phyloP scores from a whole-genome alignment of 2,797 vertebrate species.

The Eurystomus glaucurus region DNA sequence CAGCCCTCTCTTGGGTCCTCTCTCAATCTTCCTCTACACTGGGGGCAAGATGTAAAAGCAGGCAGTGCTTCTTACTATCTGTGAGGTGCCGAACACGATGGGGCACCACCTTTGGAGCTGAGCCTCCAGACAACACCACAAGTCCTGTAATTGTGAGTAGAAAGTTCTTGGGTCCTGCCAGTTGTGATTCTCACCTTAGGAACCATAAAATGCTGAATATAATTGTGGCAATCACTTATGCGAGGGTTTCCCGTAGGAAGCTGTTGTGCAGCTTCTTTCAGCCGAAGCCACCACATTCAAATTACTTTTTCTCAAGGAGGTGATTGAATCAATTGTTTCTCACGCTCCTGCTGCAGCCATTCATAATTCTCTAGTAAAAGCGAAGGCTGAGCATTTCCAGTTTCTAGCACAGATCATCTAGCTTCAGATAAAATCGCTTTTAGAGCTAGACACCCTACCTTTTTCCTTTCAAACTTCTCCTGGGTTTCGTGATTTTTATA shows the following conservation, averaged over 20 bases:
- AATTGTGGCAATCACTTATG: not conserved
- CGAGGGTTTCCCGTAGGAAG: not conserved
- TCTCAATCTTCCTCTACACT: not conserved
- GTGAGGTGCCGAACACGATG: rapidly evolving
- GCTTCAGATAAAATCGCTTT: not conserved
- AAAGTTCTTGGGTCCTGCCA: not conserved
- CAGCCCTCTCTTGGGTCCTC: not conserved
- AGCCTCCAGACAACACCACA: not conserved
- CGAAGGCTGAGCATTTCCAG: not conserved
- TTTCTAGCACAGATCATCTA: not conserved
- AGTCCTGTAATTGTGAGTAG: not conserved
- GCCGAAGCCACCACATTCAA: not conserved
- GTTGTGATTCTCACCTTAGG: not conserved
- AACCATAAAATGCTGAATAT: not conserved
- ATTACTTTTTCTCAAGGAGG: not conserved
- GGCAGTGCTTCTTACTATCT: not conserved
- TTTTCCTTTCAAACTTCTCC: slow-evolving; percentile 2
- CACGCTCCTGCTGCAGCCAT: not conserved
- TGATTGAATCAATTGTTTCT: slow-evolving; percentile 44
- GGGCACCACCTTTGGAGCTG: not conserved
- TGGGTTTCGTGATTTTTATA: not conserved
- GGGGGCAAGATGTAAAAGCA: not conserved
- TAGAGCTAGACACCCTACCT: not conserved
- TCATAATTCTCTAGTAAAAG: not conserved
- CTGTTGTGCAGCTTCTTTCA: not conserved